Conservation (phyloP, 2,888 invertebrate species). For the Phoenoteleia sp. region DNA sequence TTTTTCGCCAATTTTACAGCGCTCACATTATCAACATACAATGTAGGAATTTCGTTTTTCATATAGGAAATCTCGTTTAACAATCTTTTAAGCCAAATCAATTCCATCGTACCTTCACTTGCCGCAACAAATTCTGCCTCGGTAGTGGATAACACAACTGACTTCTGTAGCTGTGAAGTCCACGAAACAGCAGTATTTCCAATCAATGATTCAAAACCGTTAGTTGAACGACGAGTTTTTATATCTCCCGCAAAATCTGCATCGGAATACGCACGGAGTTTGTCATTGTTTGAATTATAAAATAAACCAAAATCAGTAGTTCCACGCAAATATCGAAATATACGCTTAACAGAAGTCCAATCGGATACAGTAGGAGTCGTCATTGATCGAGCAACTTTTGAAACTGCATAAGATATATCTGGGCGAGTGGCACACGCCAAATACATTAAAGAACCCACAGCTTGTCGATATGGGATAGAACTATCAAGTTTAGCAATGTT, state of each 20-base stretch:
- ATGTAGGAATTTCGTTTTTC: too few relatives aligned
- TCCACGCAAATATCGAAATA: slow-evolving; percentile 10
- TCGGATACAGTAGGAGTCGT: neutral
- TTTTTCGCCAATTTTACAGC: too few relatives aligned
- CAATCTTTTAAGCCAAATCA: neutral
- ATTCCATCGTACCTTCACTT: neutral
- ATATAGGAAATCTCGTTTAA: too few relatives aligned
- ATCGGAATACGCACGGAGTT: slow-evolving; percentile 19
- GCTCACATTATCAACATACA: too few relatives aligned
- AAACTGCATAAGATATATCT: too few relatives aligned
- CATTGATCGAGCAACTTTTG: too few relatives aligned
- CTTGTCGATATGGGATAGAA: neutral
- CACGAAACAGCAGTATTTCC: neutral
- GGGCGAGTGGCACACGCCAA: neutral
- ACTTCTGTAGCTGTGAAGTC: slow-evolving; percentile 2
- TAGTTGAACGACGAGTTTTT: slow-evolving; percentile 18
- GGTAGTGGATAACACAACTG: neutral
- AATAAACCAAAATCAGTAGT: neutral
- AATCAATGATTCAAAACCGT: neutral
- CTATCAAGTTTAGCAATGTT: too few relatives aligned
- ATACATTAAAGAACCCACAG: neutral
- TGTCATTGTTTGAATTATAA: neutral
- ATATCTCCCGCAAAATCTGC: slow-evolving; percentile 24
- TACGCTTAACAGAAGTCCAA: slow-evolving; percentile 23
- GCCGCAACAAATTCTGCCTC: neutral